Evolutionary conservation across 2,888 invertebrate species (phyloP).

Genomic region (Meandrusa payeni): DNA sequence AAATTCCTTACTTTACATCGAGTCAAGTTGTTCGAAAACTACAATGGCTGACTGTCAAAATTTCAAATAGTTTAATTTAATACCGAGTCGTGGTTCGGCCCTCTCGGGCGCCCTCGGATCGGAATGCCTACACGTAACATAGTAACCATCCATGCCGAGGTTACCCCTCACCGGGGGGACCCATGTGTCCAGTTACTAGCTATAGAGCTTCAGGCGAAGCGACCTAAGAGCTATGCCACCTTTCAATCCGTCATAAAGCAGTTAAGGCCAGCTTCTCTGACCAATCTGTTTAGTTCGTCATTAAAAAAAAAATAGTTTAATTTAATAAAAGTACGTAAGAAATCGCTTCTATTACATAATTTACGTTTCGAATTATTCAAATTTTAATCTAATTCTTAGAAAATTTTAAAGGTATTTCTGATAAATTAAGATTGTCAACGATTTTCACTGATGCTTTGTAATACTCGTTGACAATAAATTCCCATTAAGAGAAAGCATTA

Average conservation of each 20-base stretch:
- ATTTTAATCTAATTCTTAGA: constrained; percentile 1
- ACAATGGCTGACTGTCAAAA: too few relatives aligned
- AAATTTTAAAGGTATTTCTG: neutral
- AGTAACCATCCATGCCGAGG: too few relatives aligned
- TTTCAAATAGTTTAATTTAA: too few relatives aligned
- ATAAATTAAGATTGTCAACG: neutral
- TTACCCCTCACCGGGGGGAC: too few relatives aligned
- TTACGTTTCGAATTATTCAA: neutral
- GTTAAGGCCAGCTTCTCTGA: too few relatives aligned
- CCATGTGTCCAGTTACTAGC: too few relatives aligned
- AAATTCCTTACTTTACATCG: constrained; percentile 13
- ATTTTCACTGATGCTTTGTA: neutral
- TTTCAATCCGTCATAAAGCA: too few relatives aligned
- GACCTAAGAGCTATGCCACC: too few relatives aligned
- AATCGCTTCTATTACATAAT: neutral
- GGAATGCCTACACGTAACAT: too few relatives aligned
- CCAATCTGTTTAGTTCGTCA: too few relatives aligned
- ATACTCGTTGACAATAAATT: neutral
- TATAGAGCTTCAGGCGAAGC: neutral
- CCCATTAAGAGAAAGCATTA: constrained; percentile 5
- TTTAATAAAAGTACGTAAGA: neutral
- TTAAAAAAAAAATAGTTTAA: neutral
- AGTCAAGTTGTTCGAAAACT: neutral
- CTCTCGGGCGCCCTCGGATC: too few relatives aligned
- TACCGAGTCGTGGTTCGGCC: too few relatives aligned